Percentiles rank a stretch among this genome's conserved stretches.
These are phyloP conservation scores for Sicus ferrugineus DNA, from an alignment of 2,888 invertebrate genomes.

Conservation along the genomic window DNA sequence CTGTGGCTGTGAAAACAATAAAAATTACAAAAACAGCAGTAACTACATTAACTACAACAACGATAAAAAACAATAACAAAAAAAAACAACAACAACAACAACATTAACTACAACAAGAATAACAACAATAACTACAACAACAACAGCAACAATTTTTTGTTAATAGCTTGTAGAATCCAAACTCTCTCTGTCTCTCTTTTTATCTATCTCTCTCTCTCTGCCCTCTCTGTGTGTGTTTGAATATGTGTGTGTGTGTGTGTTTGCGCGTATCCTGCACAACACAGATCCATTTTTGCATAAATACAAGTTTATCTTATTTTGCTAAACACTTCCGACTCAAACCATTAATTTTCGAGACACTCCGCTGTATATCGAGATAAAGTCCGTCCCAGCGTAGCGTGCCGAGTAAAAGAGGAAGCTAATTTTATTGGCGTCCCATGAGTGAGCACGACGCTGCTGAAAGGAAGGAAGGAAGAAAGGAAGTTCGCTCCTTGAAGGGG, in stretches of 20 bases:
- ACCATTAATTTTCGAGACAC: constrained; percentile 58
- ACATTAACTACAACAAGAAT: no score
- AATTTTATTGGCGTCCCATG: constrained; percentile 61
- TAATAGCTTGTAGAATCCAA: no score
- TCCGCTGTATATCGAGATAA: constrained; percentile 25
- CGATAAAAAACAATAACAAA: constrained; percentile 37
- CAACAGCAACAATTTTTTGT: no score
- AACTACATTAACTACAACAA: no score
- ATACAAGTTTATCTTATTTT: constrained; percentile 35
- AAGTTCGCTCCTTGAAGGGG: no score
- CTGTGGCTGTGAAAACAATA: no score
- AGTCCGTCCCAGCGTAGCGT: constrained; percentile 15
- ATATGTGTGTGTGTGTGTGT: constrained; percentile 4
- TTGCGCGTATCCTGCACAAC: constrained; percentile 8
- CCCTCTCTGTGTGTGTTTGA: neutral
- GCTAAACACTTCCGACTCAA: constrained; percentile 61
- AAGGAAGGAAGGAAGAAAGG: no score
- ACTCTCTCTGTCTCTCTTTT: no score
- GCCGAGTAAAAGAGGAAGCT: constrained; percentile 45
- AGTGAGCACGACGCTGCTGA: constrained; percentile 53
- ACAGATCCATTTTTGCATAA: neutral
- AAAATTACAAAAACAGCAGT: neutral
- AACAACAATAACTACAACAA: no score
- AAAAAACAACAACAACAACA: neutral
- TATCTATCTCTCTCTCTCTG: neutral